Evolutionary conservation across 2,797 vertebrate species (phyloP), one percentile per base, ranked within the genome.

Genomic region (Euphonia xanthogaster): DNA sequence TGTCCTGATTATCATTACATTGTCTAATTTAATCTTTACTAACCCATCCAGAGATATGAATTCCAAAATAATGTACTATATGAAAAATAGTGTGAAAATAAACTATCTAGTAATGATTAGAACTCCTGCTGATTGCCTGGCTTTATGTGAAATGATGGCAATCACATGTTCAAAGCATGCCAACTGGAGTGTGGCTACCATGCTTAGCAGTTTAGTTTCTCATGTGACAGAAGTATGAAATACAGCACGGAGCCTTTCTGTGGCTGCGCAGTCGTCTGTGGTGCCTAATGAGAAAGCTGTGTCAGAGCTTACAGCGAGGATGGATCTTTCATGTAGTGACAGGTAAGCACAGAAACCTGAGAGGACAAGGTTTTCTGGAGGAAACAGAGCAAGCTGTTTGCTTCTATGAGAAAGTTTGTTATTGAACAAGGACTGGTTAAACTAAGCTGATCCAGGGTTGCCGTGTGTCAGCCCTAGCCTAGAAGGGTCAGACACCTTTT

Each of bases 1-100:
- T 96, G 95, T 97, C 86, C 90, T 96, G 89, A 97, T 97, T 91
- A 90, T 86, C 73, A 97, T 87, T 96, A 95, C 83, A 25, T 95
- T 96, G 91, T 96, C 93, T 95, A 94, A 97, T 96, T 97, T 95
- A 94, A 89, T 97, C 92, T 87, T 94, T 96, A 93, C 87, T 90
- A 89, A 90, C 51, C 80, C 86, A 88, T 96, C 96, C 95, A 95
- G 73, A 27, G 3, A 94, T 95, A 95, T 60, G 77, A 96, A 96
- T 97, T 94, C 84, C 80, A 92, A 94, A 90, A 94, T 94, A 94
- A 91, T 47, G 53, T 58, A 88, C 62, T 90, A 67, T 95, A 91
- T 93, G 79, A 91, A 97, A 96, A 95, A 94, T 61, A 95, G 79
- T 77, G 88, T 92, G 87, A 95, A 97, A 97, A 93, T 92, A 97